Conservation (phyloP, 2,113 vertebrate species). For the Triplophysa rosa region DNA sequence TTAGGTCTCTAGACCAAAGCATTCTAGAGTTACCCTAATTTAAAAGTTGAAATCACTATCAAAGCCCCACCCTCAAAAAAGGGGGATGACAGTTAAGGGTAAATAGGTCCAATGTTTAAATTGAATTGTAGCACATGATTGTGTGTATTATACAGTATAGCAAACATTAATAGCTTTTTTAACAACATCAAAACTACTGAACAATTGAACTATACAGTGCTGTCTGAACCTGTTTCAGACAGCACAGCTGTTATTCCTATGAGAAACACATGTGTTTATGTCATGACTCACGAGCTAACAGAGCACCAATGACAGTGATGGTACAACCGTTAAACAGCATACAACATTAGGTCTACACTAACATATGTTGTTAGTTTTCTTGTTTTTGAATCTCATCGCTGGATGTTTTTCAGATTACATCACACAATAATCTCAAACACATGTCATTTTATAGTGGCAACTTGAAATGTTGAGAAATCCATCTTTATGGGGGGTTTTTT, state of each 20-base stretch:
- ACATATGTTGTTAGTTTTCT: slow-evolving; percentile 11
- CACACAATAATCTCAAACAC: slow-evolving; percentile 47
- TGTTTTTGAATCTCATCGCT: neutral
- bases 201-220: neutral
- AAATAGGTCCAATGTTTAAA: neutral
- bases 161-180: neutral
- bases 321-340: slow-evolving; percentile 8
- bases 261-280: slow-evolving; percentile 24
- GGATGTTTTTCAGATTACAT: slow-evolving; percentile 42
- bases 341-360: neutral
- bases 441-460: slow-evolving; percentile 10
- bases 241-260: slow-evolving; percentile 13
- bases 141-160: neutral
- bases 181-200: neutral
- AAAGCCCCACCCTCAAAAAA: no score
- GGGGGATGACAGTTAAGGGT: no score
- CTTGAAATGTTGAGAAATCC: neutral
- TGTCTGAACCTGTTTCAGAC: neutral
- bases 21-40: no score
- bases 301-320: neutral
- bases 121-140: neutral
- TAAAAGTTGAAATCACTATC: no score
- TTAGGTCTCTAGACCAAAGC: no score
- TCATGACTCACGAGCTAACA: neutral
- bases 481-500: neutral